Percentiles rank a stretch among this genome's conserved stretches.
Conservation (phyloP, 2,113 vertebrate genomes). For the Probosciger aterrimus region DNA sequence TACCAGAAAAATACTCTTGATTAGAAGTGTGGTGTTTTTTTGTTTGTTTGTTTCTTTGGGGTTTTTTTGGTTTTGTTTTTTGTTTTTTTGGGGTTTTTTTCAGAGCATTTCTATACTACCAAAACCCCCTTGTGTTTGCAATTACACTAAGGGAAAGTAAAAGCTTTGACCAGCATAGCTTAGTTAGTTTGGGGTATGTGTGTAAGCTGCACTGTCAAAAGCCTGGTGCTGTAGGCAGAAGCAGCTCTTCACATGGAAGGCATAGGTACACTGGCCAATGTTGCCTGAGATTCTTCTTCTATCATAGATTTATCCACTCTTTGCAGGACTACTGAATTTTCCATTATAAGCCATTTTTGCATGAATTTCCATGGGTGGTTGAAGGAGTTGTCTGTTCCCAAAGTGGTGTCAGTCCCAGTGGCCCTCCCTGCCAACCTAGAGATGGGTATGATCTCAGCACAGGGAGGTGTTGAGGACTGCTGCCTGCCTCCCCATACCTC, state of each 20-base stretch:
- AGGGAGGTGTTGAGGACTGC: background rate
- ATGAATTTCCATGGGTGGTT: background rate
- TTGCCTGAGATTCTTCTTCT: background rate
- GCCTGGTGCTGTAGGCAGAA: background rate
- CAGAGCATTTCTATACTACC: background rate
- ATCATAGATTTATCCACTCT: background rate
- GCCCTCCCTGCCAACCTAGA: background rate
- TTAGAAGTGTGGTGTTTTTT: slow-evolving; percentile 33
- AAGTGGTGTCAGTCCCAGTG: background rate
- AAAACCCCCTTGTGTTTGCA: background rate
- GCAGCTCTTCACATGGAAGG: background rate
- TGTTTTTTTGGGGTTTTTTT: background rate
- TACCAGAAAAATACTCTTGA: slow-evolving; percentile 50
- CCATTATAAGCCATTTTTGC: background rate
- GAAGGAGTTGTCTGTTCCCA: background rate
- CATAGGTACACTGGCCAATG: background rate
- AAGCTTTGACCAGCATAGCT: background rate
- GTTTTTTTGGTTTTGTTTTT: background rate
- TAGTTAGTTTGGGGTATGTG: background rate
- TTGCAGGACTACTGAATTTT: background rate
- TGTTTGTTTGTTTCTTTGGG: background rate
- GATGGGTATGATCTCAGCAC: background rate
- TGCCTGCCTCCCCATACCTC: background rate
- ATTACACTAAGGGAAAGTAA: background rate
- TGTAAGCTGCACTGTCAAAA: background rate